Evolutionary conservation across 2,888 invertebrate genomes (phyloP).

Genomic region (Mythimna albipuncta): DNA sequence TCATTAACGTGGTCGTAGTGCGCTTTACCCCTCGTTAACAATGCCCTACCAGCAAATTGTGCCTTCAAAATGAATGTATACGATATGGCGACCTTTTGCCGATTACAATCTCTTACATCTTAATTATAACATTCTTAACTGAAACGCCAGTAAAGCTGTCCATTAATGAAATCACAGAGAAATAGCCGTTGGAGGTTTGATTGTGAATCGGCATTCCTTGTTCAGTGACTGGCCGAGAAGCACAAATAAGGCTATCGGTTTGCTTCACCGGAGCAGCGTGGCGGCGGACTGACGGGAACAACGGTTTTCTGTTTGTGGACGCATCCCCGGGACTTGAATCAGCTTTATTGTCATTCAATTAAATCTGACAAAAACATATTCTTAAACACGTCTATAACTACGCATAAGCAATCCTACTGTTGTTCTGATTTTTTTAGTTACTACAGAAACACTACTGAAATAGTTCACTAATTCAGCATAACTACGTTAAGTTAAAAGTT

Average conservation of each 20-base stretch:
- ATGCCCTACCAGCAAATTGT: slow-evolving; percentile 79
- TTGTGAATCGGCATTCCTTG: slow-evolving; percentile 36
- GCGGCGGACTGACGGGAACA: slow-evolving; percentile 14
- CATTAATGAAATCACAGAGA: slow-evolving; percentile 47
- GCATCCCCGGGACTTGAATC: slow-evolving; percentile 9
- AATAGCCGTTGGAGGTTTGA: slow-evolving; percentile 26
- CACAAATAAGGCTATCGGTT: slow-evolving; percentile 43
- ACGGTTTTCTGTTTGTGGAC: slow-evolving; percentile 33
- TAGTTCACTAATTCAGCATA: slow-evolving; percentile 25
- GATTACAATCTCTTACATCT: slow-evolving; percentile 58
- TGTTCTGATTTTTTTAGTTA: not conserved
- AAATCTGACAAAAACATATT: slow-evolving; percentile 1
- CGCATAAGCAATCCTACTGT: not conserved
- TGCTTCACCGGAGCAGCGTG: slow-evolving; percentile 10
- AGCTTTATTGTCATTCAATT: slow-evolving; percentile 22
- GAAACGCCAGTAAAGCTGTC: slow-evolving; percentile 35
- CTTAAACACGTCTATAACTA: not conserved
- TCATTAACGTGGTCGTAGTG: slow-evolving; percentile 81
- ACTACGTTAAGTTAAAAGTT: slow-evolving; percentile 36
- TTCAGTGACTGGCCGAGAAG: slow-evolving; percentile 16
- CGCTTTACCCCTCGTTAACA: slow-evolving; percentile 82
- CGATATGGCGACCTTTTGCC: slow-evolving; percentile 65
- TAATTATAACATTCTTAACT: slow-evolving; percentile 54
- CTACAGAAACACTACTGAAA: slow-evolving; percentile 13
- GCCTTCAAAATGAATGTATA: slow-evolving; percentile 79